phyloP scores from a whole-genome alignment of 2,113 vertebrate species.

The Vimba vimba region DNA sequence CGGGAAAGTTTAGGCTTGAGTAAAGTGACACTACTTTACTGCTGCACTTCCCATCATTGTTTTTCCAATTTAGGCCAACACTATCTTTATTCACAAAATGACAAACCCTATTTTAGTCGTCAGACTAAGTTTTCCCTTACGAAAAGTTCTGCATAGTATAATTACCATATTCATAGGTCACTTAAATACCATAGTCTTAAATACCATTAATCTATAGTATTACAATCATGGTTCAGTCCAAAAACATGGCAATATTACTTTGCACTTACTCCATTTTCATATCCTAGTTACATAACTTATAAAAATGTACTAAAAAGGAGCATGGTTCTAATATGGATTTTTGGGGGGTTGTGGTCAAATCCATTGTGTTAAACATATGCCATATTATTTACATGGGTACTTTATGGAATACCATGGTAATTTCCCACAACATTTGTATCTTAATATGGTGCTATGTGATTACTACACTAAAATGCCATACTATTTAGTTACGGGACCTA shows the following conservation, averaged over 20 bases:
- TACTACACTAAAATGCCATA: not conserved
- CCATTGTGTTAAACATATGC: not conserved
- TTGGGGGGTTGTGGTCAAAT: not conserved
- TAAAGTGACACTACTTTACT: slow-evolving; percentile 13
- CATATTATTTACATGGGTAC: not conserved
- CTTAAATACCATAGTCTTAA: not conserved
- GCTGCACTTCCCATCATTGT: not conserved
- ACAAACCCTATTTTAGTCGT: not conserved
- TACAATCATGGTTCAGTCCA: not conserved
- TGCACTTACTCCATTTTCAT: not conserved
- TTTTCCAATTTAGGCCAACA: not conserved
- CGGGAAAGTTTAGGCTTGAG: slow-evolving; percentile 66
- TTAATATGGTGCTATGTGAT: not conserved
- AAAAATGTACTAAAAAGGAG: not conserved
- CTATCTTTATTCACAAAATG: not conserved
- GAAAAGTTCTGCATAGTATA: not conserved
- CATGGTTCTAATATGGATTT: not conserved
- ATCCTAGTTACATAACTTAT: not conserved
- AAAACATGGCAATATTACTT: not conserved
- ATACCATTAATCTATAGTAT: too few relatives aligned
- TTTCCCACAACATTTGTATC: not conserved
- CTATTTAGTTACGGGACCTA: not conserved
- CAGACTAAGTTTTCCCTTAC: not conserved
- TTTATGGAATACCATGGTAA: not conserved
- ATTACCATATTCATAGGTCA: not conserved